Percentiles rank a stretch among this genome's conserved stretches.
These are phyloP conservation scores for Toxotes jaculatrix DNA, from an alignment of 2,113 vertebrate species.

Conservation along the genomic window DNA sequence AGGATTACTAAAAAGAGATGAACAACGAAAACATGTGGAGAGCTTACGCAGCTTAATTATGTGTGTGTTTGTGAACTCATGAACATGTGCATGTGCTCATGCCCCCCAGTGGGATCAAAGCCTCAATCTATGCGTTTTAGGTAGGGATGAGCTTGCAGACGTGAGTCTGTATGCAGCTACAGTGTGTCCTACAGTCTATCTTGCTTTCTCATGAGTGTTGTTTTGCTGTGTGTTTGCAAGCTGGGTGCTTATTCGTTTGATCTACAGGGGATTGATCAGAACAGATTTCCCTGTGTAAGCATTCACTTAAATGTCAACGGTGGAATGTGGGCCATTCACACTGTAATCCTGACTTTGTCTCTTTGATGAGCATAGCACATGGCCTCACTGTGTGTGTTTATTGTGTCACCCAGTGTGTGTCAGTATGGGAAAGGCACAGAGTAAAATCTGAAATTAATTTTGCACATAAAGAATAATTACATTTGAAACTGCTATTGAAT, in stretches of 20 bases:
- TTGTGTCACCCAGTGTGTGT: not conserved
- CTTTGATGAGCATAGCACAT: constrained; percentile 17
- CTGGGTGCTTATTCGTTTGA: constrained; percentile 14
- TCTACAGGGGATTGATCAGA: constrained; percentile 44
- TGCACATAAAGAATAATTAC: not conserved
- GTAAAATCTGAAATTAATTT: not conserved
- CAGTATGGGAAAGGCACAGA: not conserved
- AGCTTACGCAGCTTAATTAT: constrained; percentile 17
- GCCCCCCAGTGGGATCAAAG: constrained; percentile 27
- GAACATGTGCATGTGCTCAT: constrained; percentile 9
- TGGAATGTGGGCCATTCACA: constrained; percentile 57
- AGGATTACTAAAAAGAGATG: constrained; percentile 51
- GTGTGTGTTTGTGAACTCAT: not conserved
- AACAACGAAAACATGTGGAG: constrained; percentile 24
- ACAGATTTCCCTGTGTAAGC: constrained; percentile 59
- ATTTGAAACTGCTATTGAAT: not conserved
- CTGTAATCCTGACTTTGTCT: constrained; percentile 67
- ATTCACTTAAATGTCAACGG: constrained; percentile 49
- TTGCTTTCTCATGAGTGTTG: not conserved
- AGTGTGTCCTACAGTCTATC: not conserved
- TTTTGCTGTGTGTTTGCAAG: constrained; percentile 14
- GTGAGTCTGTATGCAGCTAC: not conserved
- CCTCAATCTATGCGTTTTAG: not conserved
- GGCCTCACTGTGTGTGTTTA: constrained; percentile 1
- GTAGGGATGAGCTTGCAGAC: not conserved